Percentiles rank a stretch among this genome's conserved stretches.
Evolutionary conservation across 2,888 invertebrate genomes (phyloP).

Genomic region (Leptopilina myrica): DNA sequence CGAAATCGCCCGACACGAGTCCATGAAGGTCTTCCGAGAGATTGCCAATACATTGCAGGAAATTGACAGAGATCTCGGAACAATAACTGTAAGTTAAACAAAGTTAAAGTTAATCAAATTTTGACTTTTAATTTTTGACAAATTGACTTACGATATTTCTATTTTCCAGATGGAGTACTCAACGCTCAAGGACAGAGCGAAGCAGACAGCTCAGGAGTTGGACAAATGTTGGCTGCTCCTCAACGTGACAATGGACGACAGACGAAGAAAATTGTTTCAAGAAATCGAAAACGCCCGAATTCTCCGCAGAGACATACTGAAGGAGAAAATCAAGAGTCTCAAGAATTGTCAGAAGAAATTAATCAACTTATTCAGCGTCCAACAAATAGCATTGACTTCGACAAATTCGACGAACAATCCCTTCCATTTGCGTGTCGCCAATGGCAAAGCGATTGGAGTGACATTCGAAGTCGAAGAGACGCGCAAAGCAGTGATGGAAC

Average conservation of each 20-base stretch:
- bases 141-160: too few relatives aligned
- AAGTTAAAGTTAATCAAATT: too few relatives aligned
- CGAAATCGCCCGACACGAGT: not conserved
- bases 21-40: not conserved
- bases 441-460: slow-evolving; percentile 6
- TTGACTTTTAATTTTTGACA: too few relatives aligned
- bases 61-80: not conserved
- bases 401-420: not conserved
- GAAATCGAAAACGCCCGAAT: not conserved
- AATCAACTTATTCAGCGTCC: not conserved
- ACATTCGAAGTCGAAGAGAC: slow-evolving; percentile 2
- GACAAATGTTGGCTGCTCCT: not conserved
- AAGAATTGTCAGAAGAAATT: not conserved
- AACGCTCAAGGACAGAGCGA: not conserved
- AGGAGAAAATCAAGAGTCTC: not conserved
- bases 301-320: not conserved
- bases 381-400: not conserved
- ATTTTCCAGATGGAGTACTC: not conserved
- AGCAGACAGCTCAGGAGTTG: not conserved
- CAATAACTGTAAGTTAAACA: not conserved
- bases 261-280: not conserved
- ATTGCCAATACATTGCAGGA: not conserved
- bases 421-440: not conserved
- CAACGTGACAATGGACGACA: not conserved
- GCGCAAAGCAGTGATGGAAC: slow-evolving; percentile 61